Evolutionary conservation across 2,888 invertebrate genomes (phyloP).

Genomic region (Chalcosyrphus nemorum): DNA sequence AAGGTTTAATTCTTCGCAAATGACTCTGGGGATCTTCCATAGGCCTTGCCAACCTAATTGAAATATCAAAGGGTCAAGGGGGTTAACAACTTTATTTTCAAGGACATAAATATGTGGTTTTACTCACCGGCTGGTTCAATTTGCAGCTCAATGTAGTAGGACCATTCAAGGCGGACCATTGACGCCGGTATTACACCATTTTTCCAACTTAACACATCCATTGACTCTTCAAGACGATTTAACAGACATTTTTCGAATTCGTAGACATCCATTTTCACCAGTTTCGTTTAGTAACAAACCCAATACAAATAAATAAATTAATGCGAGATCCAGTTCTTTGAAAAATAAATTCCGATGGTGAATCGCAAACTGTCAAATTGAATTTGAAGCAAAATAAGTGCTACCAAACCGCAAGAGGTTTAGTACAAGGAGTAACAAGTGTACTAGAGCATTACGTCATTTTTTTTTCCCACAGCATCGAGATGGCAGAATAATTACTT

Average conservation of each 20-base stretch:
- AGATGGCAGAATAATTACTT: too few relatives aligned
- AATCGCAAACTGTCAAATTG: constrained; percentile 59
- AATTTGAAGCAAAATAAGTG: constrained; percentile 40
- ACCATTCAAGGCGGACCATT: constrained; percentile 84
- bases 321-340: neutral
- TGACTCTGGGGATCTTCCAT: constrained; percentile 85
- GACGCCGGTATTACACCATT: constrained; percentile 82
- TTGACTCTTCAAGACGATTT: constrained; percentile 83
- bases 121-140: constrained; percentile 83
- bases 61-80: too few relatives aligned
- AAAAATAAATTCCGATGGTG: neutral
- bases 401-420: too few relatives aligned
- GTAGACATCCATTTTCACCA: constrained; percentile 84
- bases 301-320: neutral
- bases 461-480: neutral
- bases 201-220: constrained; percentile 82
- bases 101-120: neutral
- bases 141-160: constrained; percentile 83
- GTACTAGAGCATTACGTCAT: constrained; percentile 29
- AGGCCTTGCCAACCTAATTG: constrained; percentile 86
- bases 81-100: too few relatives aligned
- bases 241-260: constrained; percentile 84
- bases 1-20: constrained; percentile 84
- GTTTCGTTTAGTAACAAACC: neutral
- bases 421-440: too few relatives aligned